Evolutionary conservation across 2,888 invertebrate species (phyloP).

Genomic region (Calameuta pallipes): DNA sequence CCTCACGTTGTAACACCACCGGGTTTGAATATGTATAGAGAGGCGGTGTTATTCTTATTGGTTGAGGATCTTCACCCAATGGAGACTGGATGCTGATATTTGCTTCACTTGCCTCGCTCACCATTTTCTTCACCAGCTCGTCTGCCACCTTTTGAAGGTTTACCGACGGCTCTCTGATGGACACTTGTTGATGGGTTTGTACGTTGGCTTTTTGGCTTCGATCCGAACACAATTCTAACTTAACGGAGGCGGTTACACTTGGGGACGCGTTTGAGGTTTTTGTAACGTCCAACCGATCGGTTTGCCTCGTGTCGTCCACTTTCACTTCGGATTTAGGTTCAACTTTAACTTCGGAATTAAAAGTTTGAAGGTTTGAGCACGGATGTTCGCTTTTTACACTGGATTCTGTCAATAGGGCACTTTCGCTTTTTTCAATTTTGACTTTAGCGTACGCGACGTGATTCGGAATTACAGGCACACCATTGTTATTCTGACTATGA

Average conservation of each 20-base stretch:
- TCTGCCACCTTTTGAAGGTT: conserved; percentile 49
- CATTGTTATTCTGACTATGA: conserved; percentile 51
- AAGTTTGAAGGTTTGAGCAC: conserved; percentile 32
- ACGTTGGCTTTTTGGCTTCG: conserved; percentile 56
- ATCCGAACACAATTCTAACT: conserved; percentile 42
- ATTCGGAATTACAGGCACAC: conserved; percentile 61
- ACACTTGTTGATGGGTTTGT: conserved; percentile 50
- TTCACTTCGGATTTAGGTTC: conserved; percentile 39
- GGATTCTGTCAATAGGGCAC: conserved; percentile 11
- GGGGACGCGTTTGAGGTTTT: conserved; percentile 18
- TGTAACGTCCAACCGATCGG: conserved; percentile 6
- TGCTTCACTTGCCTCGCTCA: conserved; percentile 36
- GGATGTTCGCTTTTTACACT: conserved; percentile 17
- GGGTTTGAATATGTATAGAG: conserved; percentile 83
- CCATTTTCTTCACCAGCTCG: conserved; percentile 56
- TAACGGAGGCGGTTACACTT: conserved; percentile 24
- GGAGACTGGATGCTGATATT: conserved; percentile 54
- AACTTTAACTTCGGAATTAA: conserved; percentile 41
- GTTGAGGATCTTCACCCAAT: conserved; percentile 72
- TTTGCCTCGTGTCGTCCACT: conserved; percentile 18
- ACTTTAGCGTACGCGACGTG: conserved; percentile 52
- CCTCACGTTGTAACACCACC: conserved; percentile 71
- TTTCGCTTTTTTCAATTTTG: conserved; percentile 39
- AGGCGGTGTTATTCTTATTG: conserved; percentile 79
- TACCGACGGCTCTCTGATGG: conserved; percentile 44